Base-by-base conservation (phyloP, 1,140 invertebrate genomes). In the Sycophaga agraensis region DNA sequence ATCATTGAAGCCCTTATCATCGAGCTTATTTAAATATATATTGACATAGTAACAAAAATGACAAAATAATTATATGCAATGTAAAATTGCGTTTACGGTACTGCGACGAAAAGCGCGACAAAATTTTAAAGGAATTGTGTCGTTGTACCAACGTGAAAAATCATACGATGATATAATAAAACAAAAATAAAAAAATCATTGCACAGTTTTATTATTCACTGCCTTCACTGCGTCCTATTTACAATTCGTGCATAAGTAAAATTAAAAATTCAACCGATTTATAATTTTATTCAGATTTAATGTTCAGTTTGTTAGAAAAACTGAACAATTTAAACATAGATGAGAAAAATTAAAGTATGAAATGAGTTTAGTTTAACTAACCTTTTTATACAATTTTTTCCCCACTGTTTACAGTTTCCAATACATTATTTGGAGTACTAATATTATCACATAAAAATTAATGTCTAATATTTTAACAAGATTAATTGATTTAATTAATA, bases 11-110 rank as follows among this genome's bases (percentile, higher is more conserved):
- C 42, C 48, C 22, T 48, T 21, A n/a, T 40, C 50, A 55, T 61
- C 43, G 51, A 61, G 50, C 50, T 55, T 61, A 55, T n/a, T n/a
- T 61, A n/a, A 19, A 48, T 28, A 19, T 46, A 16, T 61, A 61
- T 48, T 17, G 19, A 54, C 22, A 46, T 54, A 54, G n/a, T 57
- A 22, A 56, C 7, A 35, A 34, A 40, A 58, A 22, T n/a, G 22
- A 31, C 6, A 45, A 39, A 42, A 22, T 1, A 50, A 49, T 28
- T 59, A 14, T 49, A 43, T 11, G 26, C 21, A 22, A 51, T 51
- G 28, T 51, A 51, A 59, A 51, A 59, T 59, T 43, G 21, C n/a
- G 3, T 8, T 43, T 51, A 22, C 24, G 9, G 51, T 51, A 14
- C 35, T 51, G 19, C 26, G 57, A 42, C 21, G 16, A 35, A 12